Evolutionary conservation across 2,888 invertebrate genomes (phyloP), one percentile per base, ranked within the genome.

Genomic region (Steromphala cineraria): DNA sequence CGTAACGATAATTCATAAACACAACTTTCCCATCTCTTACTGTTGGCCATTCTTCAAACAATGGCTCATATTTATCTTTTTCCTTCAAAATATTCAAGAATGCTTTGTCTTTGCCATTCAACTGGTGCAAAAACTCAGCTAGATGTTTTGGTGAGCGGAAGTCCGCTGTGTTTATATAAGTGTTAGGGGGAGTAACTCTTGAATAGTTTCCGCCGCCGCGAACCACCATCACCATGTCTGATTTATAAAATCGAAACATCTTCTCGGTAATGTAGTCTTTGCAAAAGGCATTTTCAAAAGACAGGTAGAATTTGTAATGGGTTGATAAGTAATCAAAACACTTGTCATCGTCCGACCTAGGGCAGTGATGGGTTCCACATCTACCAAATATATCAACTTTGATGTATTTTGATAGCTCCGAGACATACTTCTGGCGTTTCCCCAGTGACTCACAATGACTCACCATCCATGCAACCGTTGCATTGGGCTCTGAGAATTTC

Each of bases 161-260:
- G 52, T 82, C 74, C n/a, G 62, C 79, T 17, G 83, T 67, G 71
- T 83, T 75, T 40, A 83, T 80, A 55, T 53, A 81, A 7, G 78
- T 79, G 17, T 24, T 40, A 7, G 75, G 28, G 0, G 81, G 80
- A n/a, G 79, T 79, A 21, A 55, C 31, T 28, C 13, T 55, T n/a
- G 17, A 19, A 36, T 77, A 77, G 56, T 77, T 56, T 2, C 55
- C 77, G 8, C 55, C 77, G 5, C 77, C 77, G 1, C 56, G 53
- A 17, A 36, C 21, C 17, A 77, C 55, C 7, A 31, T 24, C 36
- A 77, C 55, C 53, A 77, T 55, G 40, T 77, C 77, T 2, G 55
- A 53, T 28, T 28, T 5, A 55, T 19, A 77, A 31, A 24, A 55
- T 13, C 19, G 56, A 8, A 77, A 77, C 36, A 77, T 55, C 40